Evolutionary conservation across 2,797 vertebrate species (phyloP).

Genomic region (Hemibagrus guttatus): DNA sequence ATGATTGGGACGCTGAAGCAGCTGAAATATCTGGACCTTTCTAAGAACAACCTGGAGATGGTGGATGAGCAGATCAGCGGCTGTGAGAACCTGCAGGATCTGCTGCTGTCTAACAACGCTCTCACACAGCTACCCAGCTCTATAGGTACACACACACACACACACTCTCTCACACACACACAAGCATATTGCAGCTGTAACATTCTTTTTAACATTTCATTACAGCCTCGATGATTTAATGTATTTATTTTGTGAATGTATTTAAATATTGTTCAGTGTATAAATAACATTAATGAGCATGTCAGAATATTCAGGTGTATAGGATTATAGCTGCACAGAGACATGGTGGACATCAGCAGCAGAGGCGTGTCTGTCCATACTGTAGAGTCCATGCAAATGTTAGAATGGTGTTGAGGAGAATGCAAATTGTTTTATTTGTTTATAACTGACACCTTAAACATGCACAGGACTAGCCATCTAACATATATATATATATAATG

Average conservation of each 20-base stretch:
- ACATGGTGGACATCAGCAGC: background rate
- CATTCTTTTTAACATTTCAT: too few species aligned
- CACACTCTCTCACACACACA: conserved; percentile 11
- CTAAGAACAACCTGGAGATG: conserved; percentile 96
- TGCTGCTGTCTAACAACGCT: conserved; percentile 92
- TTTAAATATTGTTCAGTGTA: too few species aligned
- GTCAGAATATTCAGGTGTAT: too few species aligned
- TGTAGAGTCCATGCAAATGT: background rate
- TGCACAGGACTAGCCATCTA: background rate
- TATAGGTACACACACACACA: conserved; percentile 78
- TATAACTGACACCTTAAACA: background rate
- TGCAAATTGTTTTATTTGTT: conserved; percentile 6
- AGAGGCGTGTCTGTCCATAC: background rate
- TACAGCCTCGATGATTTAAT: too few species aligned
- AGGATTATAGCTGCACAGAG: too few species aligned
- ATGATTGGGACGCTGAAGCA: conserved; percentile 92
- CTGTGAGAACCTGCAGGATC: conserved; percentile 92
- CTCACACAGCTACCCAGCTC: conserved; percentile 92
- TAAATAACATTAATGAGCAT: too few species aligned
- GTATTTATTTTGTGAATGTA: too few species aligned
- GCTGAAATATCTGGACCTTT: conserved; percentile 92
- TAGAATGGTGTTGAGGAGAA: background rate
- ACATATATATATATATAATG: too few species aligned
- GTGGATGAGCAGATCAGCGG: conserved; percentile 93
- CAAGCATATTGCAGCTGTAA: background rate